These are phyloP conservation scores for Aepyceros melampus DNA, from an alignment of 2,113 vertebrate species.

Conservation along the genomic window DNA sequence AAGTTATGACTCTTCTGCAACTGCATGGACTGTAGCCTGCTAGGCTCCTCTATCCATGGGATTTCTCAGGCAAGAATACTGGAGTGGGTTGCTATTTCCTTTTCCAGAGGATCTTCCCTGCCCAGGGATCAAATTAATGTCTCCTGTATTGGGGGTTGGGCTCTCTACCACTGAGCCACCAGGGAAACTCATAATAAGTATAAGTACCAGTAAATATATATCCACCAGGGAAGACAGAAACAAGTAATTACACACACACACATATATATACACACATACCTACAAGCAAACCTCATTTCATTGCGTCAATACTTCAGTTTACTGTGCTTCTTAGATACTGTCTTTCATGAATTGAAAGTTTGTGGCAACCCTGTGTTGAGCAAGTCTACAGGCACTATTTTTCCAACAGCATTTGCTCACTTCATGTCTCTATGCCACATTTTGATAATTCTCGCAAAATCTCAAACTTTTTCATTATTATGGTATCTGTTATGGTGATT, in stretches of 20 bases:
- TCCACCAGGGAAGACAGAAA: neutral
- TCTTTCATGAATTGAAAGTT: neutral
- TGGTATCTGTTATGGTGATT: neutral
- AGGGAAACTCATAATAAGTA: neutral
- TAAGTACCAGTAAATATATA: neutral
- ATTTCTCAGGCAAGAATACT: neutral
- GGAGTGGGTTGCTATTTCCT: neutral
- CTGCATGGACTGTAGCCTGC: accelerated
- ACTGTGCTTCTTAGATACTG: neutral
- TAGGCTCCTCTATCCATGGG: neutral
- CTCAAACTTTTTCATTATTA: neutral
- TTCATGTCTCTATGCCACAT: neutral
- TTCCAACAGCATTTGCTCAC: neutral
- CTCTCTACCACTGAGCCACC: neutral
- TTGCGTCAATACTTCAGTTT: neutral
- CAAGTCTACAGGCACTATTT: neutral
- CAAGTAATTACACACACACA: neutral
- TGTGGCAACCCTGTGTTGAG: neutral
- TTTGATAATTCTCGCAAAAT: neutral
- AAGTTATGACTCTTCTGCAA: neutral
- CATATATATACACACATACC: neutral
- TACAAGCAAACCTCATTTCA: neutral
- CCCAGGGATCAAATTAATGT: neutral
- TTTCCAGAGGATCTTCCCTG: neutral
- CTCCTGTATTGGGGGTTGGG: neutral